Conservation (phyloP, 2,113 vertebrate genomes). For the Heterotilapia buettikoferi region DNA sequence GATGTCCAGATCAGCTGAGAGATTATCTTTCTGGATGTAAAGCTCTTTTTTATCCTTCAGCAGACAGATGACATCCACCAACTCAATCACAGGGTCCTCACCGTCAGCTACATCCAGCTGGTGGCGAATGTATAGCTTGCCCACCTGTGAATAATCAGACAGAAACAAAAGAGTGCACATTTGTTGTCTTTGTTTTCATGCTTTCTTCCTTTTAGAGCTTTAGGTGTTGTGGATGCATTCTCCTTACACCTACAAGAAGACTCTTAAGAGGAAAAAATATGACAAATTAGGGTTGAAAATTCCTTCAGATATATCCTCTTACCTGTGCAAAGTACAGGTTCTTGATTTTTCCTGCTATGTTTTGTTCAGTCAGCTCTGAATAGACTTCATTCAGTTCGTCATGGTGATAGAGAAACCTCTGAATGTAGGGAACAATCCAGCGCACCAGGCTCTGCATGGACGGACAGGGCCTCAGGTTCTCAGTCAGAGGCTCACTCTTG, state of each 20-base stretch:
- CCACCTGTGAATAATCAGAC: slow-evolving; percentile 57
- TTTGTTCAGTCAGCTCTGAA: slow-evolving; percentile 42
- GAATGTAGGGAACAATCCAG: slow-evolving; percentile 67
- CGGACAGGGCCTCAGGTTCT: slow-evolving; percentile 61
- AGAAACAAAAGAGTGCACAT: background rate
- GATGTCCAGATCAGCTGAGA: slow-evolving; percentile 63
- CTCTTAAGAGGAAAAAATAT: background rate
- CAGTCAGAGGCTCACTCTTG: slow-evolving; percentile 56
- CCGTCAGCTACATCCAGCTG: slow-evolving; percentile 49
- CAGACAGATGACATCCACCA: slow-evolving; percentile 68
- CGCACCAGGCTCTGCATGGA: slow-evolving; percentile 65
- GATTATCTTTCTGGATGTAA: slow-evolving; percentile 75
- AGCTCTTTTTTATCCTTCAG: slow-evolving; percentile 70
- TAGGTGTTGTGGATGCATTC: background rate
- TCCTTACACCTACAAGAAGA: background rate
- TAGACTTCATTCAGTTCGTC: slow-evolving; percentile 57
- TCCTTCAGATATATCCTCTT: background rate
- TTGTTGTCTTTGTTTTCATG: background rate
- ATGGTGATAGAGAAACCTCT: slow-evolving; percentile 69
- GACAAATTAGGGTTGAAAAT: background rate
- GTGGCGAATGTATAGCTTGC: slow-evolving; percentile 72
- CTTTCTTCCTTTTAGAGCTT: background rate
- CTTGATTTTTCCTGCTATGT: slow-evolving; percentile 58
- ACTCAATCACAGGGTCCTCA: slow-evolving; percentile 30
- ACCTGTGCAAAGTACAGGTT: slow-evolving; percentile 68